Percentiles rank a stretch among this genome's conserved stretches.
Evolutionary conservation across 2,113 vertebrate genomes (phyloP).

Genomic region (Arvicanthis niloticus): DNA sequence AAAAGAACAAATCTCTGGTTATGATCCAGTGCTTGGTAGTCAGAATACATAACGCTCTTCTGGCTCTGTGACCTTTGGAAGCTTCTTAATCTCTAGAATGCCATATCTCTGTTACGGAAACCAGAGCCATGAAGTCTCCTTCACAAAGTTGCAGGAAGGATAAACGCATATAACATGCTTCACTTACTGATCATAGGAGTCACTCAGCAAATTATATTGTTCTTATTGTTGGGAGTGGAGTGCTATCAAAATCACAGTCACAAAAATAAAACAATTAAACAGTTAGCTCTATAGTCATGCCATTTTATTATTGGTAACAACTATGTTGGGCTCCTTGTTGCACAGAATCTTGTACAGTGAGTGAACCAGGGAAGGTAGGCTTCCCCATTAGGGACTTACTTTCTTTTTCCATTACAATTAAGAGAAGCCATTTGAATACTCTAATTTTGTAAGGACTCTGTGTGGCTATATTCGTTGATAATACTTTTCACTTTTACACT

Average conservation of each 20-base stretch:
- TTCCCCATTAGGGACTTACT: not conserved
- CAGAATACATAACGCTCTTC: not conserved
- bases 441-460: not conserved
- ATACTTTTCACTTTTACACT: not conserved
- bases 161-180: not conserved
- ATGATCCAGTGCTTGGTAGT: not conserved
- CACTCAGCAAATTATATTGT: not conserved
- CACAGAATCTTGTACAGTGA: not conserved
- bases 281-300: not conserved
- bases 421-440: not conserved
- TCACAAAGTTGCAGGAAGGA: not conserved
- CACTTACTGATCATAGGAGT: not conserved
- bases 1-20: not conserved
- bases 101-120: not conserved
- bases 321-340: not conserved
- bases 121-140: not conserved
- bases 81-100: slow-evolving; percentile 1
- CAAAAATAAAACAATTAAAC: not conserved
- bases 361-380: not conserved
- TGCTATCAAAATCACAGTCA: slow-evolving; percentile 4
- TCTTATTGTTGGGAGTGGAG: not conserved
- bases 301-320: not conserved
- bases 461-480: not conserved
- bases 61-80: not conserved
- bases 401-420: not conserved